phyloP scores from a whole-genome alignment of 2,888 invertebrate species.

The Blomia tropicalis region DNA sequence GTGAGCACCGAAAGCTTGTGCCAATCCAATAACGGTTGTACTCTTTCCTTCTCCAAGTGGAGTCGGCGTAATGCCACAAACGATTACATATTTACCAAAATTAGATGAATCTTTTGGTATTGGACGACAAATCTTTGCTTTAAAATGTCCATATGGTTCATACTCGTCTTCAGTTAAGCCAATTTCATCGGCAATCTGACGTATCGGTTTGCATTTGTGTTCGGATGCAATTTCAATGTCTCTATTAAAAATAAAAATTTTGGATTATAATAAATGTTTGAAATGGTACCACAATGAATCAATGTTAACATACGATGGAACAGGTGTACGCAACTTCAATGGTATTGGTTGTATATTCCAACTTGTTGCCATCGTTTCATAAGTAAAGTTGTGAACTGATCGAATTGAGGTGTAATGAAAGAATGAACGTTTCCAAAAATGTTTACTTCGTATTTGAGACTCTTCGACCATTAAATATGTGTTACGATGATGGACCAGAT shows the following conservation, averaged over 20 bases:
- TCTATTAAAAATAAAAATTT: constrained; percentile 29
- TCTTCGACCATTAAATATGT: too few relatives aligned
- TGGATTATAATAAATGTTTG: neutral
- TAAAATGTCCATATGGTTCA: constrained; percentile 75
- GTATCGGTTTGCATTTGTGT: constrained; percentile 70
- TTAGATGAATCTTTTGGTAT: constrained; percentile 51
- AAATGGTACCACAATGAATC: too few relatives aligned
- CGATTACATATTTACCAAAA: constrained; percentile 80
- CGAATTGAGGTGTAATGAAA: neutral
- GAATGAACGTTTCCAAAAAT: too few relatives aligned
- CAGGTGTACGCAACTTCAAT: neutral
- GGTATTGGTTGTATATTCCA: neutral
- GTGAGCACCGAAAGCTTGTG: constrained; percentile 76
- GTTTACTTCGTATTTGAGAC: too few relatives aligned
- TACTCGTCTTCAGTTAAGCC: constrained; percentile 63
- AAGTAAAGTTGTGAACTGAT: neutral
- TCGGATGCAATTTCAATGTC: constrained; percentile 78
- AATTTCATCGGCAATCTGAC: constrained; percentile 60
- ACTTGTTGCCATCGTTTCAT: neutral
- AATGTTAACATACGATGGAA: constrained; percentile 1
- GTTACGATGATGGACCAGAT: too few relatives aligned
- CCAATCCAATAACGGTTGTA: constrained; percentile 78
- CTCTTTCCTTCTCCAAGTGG: constrained; percentile 96
- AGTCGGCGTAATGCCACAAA: constrained; percentile 92
- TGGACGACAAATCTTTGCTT: constrained; percentile 75